Base-by-base conservation (phyloP, 1,140 invertebrate genomes). In the Cotesia glomerata region DNA sequence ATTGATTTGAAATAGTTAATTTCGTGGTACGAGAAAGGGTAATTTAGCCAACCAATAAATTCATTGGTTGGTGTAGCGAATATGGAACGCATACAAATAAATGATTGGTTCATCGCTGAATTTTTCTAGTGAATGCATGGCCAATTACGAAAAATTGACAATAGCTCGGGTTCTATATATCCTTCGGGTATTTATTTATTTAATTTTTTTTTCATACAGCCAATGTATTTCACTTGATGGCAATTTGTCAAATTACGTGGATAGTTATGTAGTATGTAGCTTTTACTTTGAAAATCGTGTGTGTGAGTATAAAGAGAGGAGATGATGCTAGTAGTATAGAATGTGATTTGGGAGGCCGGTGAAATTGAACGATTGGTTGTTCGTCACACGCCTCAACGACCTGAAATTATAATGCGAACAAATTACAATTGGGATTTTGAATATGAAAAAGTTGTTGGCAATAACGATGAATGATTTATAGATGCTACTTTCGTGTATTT, bases 231-330 rank as follows among this genome's bases (percentile, higher is more conserved):
- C 26, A 65, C 16, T 67, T 54, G 64, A 14, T 8, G 14, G 64
- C 71, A 72, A 72, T 72, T 72, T 72, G 71, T 72, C 64, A 72
- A 72, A 72, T 72, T 72, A 72, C 64, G 32, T 51, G 18, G 11
- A 68, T 13, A 58, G 13, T 26, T 26, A 26, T 26, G 26, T 26
- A 26, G 26, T 26, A 26, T 26, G 11, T 64, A 18, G n/a, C 35
- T 64, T 49, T 64, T 49, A 14, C 36, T 35, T 63, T 18, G 5
- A 16, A 32, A 63, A 63, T n/a, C 59, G 39, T 54, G 52, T 54
- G 16, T 65, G 9, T 64, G 36, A 65, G 32, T 69, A 61, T 36
- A 51, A 51, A 71, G 62, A 71, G 65, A 13, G 32, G 18, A 61
- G 59, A 26, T 9, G 32, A 61, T 61, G 32, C 16, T 18, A 18